Evolutionary conservation across 2,888 invertebrate species (phyloP), one percentile per base, ranked within the genome.

Genomic region (Agrilus biguttatus): DNA sequence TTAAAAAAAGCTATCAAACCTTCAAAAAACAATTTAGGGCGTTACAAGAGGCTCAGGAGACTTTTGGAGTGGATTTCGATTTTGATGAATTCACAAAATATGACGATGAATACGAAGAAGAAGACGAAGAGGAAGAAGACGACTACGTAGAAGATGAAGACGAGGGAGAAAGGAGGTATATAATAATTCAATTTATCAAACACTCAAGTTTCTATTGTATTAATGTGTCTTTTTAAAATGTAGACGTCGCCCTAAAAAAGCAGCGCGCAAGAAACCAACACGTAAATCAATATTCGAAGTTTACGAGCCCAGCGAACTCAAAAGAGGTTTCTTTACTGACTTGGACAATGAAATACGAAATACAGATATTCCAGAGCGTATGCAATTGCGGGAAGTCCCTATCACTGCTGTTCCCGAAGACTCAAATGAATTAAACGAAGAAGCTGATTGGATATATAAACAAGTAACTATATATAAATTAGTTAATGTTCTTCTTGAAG

Each of bases 51-150:
- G 98, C 97, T 42, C 95, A 96, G 65, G 97, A 98, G 61, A 93
- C 97, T 51, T 98, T 98, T 62, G 98, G 97, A 23, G 93, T 96
- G n/a, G 97, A 97, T 63, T 96, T 97, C 67, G 95, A 91, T 59
- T 91, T 85, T 59, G 89, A 89, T 46, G 90, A 91, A 52, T 87
- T 91, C 65, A 80, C 82, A 42, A 87, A 87, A 58, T 87, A 86
- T 58, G 88, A 82, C 6, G 89, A 89, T 50, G 86, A 86, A 47
- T 85, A 89, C 55, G 83, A 83, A 42, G 85, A 86, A 40, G 86
- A 86, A 28, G 86, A 86, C 2, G 87, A 85, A 8, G 84, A 85
- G 43, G 73, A 83, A 37, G 84, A 84, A 51, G 83, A 86, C 48
- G 86, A 88, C 53, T 76, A 85, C 44, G 84, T 85, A 46, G 83